phyloP scores from a whole-genome alignment of 2,113 vertebrate species.

The Crocuta crocuta region DNA sequence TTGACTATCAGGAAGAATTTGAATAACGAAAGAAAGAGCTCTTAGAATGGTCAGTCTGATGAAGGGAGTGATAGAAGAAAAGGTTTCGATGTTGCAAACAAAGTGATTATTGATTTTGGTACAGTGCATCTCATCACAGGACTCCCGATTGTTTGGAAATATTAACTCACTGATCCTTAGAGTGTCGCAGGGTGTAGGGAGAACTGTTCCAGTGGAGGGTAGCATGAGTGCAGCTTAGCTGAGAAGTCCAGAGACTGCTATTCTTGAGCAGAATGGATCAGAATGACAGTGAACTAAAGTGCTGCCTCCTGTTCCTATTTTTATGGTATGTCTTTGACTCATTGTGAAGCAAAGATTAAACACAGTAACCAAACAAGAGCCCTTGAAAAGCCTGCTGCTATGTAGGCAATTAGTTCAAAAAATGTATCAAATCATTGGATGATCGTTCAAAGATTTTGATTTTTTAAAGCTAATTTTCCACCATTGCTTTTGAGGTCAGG shows the following conservation, averaged over 20 bases:
- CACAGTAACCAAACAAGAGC: conserved; percentile 30
- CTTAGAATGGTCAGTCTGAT: conserved; percentile 48
- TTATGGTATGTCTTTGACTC: conserved; percentile 28
- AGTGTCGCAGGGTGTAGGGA: neutral
- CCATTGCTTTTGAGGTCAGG: neutral
- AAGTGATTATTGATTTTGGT: conserved; percentile 57
- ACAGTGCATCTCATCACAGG: neutral
- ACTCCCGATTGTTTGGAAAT: conserved; percentile 45
- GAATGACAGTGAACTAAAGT: neutral
- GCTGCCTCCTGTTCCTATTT: neutral
- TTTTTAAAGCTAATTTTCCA: neutral
- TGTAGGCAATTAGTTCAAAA: conserved; percentile 19
- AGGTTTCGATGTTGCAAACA: conserved; percentile 28
- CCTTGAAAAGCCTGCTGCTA: conserved; percentile 41
- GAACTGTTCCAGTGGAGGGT: neutral
- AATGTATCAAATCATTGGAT: conserved; percentile 23
- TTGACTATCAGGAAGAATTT: conserved; percentile 66
- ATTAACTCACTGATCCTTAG: conserved; percentile 59
- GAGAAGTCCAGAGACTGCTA: neutral
- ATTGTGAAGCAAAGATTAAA: conserved; percentile 52
- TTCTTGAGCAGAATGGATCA: neutral
- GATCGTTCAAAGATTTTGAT: conserved; percentile 39
- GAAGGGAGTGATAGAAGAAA: conserved; percentile 47
- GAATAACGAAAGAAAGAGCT: conserved; percentile 67
- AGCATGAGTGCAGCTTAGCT: neutral